Evolutionary conservation across 2,888 invertebrate species (phyloP).

Genomic region (Sericinus montela): DNA sequence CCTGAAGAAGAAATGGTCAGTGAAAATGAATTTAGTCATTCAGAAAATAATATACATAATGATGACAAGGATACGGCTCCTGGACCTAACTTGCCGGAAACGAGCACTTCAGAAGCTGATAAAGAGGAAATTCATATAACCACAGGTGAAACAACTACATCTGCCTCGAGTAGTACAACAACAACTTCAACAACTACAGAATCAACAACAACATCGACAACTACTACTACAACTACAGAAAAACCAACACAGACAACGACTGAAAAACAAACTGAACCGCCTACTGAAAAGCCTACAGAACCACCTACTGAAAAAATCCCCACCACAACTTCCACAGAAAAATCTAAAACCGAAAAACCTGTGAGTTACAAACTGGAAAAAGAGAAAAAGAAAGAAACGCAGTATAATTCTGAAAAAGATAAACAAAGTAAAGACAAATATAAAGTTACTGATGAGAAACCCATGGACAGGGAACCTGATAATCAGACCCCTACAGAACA

Average conservation of each 20-base stretch:
- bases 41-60: slow-evolving; percentile 54
- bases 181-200: slow-evolving; percentile 42
- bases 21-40: slow-evolving; percentile 60
- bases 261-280: slow-evolving; percentile 27
- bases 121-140: slow-evolving; percentile 44
- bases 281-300: slow-evolving; percentile 32
- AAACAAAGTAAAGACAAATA: slow-evolving; percentile 48
- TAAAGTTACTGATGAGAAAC: slow-evolving; percentile 30
- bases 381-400: slow-evolving; percentile 60
- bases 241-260: slow-evolving; percentile 33
- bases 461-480: slow-evolving; percentile 36
- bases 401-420: slow-evolving; percentile 44
- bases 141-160: slow-evolving; percentile 35
- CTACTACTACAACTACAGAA: slow-evolving; percentile 35
- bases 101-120: slow-evolving; percentile 39
- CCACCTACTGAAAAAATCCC: slow-evolving; percentile 29
- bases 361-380: slow-evolving; percentile 39
- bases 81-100: slow-evolving; percentile 35
- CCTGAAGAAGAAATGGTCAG: slow-evolving; percentile 47
- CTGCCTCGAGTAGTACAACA: slow-evolving; percentile 33
- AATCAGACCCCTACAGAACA: slow-evolving; percentile 48
- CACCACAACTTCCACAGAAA: slow-evolving; percentile 33
- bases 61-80: slow-evolving; percentile 35
- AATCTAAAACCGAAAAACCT: slow-evolving; percentile 38
- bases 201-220: slow-evolving; percentile 28